Conservation (phyloP, 2,113 vertebrate species). For the Suncus etruscus region DNA sequence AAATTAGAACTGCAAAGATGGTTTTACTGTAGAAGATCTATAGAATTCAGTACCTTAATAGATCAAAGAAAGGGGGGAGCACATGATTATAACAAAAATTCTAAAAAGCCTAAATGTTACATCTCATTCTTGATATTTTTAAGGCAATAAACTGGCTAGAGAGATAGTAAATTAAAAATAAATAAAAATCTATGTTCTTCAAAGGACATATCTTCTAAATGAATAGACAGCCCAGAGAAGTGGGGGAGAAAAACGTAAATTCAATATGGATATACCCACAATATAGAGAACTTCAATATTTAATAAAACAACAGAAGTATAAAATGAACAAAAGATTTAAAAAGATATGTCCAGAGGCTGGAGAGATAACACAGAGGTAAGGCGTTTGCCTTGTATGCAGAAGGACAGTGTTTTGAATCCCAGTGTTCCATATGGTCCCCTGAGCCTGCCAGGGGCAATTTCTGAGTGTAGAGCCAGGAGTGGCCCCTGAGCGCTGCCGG, state of each 20-base stretch:
- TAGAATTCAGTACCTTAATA: neutral
- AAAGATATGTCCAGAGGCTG: neutral
- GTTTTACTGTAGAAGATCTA: neutral
- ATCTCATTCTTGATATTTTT: neutral
- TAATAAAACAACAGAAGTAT: neutral
- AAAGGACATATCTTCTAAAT: neutral
- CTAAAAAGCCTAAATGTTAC: neutral
- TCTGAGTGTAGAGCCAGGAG: too few species aligned
- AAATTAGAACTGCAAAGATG: conserved; percentile 15
- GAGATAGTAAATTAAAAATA: neutral
- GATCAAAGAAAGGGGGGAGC: neutral
- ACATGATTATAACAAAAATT: neutral
- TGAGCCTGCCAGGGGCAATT: too few species aligned
- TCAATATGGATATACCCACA: neutral
- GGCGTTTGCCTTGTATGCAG: too few species aligned
- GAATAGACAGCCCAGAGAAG: neutral
- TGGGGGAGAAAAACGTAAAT: too few species aligned
- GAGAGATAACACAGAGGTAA: too few species aligned
- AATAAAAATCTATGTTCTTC: neutral
- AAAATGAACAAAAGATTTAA: neutral
- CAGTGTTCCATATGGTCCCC: too few species aligned
- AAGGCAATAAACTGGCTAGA: too few species aligned
- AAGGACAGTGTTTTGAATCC: too few species aligned
- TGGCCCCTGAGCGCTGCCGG: too few species aligned
- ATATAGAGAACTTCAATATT: neutral